phyloP scores from a whole-genome alignment of 2,888 invertebrate species.

The Podabrus alpinus region DNA sequence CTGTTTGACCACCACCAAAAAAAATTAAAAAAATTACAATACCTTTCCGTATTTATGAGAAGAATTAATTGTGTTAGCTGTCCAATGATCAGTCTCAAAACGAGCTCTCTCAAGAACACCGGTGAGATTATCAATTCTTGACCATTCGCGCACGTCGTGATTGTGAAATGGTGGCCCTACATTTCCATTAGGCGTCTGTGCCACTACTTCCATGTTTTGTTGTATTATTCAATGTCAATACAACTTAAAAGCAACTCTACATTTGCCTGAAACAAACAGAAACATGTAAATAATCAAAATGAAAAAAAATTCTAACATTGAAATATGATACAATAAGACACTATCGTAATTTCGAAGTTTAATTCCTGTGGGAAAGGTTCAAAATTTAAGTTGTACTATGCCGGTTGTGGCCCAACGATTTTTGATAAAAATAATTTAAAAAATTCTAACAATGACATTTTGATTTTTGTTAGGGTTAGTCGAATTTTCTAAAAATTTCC shows the following conservation, averaged over 20 bases:
- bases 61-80: conserved; percentile 55
- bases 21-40: conserved; percentile 29
- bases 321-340: too few species aligned
- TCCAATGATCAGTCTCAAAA: conserved; percentile 61
- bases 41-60: conserved; percentile 62
- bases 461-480: too few species aligned
- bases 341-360: too few species aligned
- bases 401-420: background rate
- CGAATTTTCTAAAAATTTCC: background rate
- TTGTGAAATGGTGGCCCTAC: conserved; percentile 56
- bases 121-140: conserved; percentile 58
- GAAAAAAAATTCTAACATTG: too few species aligned
- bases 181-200: conserved; percentile 48
- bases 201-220: conserved; percentile 52
- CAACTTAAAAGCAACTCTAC: conserved; percentile 8
- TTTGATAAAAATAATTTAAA: too few species aligned
- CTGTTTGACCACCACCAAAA: background rate
- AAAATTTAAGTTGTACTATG: background rate
- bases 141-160: conserved; percentile 62
- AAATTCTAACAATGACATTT: too few species aligned
- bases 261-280: conserved; percentile 17
- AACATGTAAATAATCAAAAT: background rate
- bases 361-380: background rate
- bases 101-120: conserved; percentile 61
- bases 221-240: conserved; percentile 2